Percentiles rank a stretch among this genome's conserved stretches.
Conservation (phyloP, 2,113 vertebrate genomes). For the Tragelaphus scriptus region DNA sequence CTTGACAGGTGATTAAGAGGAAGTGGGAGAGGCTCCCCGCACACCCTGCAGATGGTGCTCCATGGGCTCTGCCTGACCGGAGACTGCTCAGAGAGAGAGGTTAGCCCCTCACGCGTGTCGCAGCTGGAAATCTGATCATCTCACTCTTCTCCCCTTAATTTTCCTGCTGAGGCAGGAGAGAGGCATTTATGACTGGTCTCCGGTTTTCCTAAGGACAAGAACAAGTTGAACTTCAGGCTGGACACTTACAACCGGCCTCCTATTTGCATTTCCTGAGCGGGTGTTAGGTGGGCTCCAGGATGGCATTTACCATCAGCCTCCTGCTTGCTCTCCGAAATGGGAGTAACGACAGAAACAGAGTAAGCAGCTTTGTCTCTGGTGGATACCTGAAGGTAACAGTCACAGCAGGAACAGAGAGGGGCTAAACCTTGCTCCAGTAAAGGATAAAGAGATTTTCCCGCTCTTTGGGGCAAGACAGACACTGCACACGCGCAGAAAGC, state of each 20-base stretch:
- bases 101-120: fast-evolving
- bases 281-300: background rate
- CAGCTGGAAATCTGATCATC: background rate
- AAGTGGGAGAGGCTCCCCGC: background rate
- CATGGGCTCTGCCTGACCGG: background rate
- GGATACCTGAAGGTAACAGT: no score
- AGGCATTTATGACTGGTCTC: background rate
- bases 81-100: background rate
- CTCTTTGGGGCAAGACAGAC: background rate
- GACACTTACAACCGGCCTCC: background rate
- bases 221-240: background rate
- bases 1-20: background rate
- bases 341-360: background rate
- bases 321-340: background rate
- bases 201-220: background rate
- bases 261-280: background rate
- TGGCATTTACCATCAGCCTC: background rate
- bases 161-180: background rate
- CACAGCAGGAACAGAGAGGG: no score
- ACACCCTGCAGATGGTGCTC: background rate
- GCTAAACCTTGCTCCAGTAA: background rate
- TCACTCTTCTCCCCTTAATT: background rate
- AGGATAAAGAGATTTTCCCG: background rate
- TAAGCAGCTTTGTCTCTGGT: no score
- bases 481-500: fast-evolving